These are phyloP conservation scores for Rhinophrynus dorsalis DNA, from an alignment of 2,797 vertebrate genomes.

Conservation along the genomic window DNA sequence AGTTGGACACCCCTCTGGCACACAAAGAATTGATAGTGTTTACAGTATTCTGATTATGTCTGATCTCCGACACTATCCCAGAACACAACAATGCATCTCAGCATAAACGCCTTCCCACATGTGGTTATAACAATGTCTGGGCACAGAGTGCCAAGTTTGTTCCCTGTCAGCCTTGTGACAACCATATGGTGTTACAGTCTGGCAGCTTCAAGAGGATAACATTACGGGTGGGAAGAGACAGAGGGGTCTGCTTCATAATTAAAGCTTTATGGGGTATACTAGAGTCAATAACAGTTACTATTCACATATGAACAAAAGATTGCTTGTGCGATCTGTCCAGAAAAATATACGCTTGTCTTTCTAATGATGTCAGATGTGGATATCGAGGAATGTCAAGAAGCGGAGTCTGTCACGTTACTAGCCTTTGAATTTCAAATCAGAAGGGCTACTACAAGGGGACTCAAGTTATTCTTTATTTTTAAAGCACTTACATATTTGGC, in stretches of 20 bases:
- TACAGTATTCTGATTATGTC: no score
- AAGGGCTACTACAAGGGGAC: not conserved
- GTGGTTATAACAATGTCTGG: not conserved
- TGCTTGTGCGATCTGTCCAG: not conserved
- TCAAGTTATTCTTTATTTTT: not conserved
- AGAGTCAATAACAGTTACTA: conserved; percentile 15
- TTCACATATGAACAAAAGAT: conserved; percentile 5
- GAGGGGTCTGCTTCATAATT: conserved; percentile 5
- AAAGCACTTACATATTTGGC: not conserved
- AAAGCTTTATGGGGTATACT: not conserved
- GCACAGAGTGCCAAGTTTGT: not conserved
- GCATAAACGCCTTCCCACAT: not conserved
- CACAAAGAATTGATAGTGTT: no score
- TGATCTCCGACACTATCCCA: no score
- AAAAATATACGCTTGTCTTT: not conserved
- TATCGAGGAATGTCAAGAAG: not conserved
- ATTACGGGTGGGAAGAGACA: not conserved
- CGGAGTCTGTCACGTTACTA: not conserved
- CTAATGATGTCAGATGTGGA: not conserved
- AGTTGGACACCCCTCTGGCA: no score
- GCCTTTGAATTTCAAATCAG: no score
- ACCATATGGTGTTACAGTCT: not conserved
- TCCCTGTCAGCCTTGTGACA: conserved; percentile 4
- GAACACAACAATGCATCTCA: no score
- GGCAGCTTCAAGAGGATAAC: not conserved